A percentile compares a stretch with the other conserved stretches of the same genome.
phyloP scores from a whole-genome alignment of 2,113 vertebrate genomes.

The Corvus cornix region DNA sequence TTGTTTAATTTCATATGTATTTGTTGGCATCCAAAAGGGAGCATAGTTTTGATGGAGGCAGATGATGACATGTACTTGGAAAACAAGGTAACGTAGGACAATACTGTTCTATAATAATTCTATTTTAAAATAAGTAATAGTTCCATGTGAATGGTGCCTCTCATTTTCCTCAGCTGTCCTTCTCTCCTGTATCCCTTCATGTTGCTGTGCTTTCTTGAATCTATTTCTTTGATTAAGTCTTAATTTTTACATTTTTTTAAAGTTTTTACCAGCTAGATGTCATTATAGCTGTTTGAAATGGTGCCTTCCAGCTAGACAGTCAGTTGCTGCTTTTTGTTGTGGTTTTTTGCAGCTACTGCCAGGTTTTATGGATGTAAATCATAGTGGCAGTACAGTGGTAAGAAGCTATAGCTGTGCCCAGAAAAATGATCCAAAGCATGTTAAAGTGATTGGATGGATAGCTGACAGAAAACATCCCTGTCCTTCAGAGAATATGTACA shows the following conservation, averaged over 20 bases:
- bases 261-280: background rate
- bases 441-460: background rate
- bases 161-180: background rate
- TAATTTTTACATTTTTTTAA: background rate
- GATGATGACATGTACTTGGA: background rate
- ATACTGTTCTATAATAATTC: background rate
- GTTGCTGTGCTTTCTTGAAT: background rate
- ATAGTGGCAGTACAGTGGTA: background rate
- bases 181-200: background rate
- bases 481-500: fast-evolving
- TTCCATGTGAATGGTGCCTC: fast-evolving
- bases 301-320: background rate
- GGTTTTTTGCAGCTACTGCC: background rate
- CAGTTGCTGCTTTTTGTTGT: background rate
- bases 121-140: background rate
- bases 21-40: background rate
- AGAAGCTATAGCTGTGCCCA: background rate
- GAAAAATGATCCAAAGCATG: background rate
- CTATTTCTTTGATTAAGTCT: background rate
- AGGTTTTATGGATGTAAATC: background rate
- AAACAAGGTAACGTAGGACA: background rate
- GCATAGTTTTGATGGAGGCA: background rate
- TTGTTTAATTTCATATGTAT: background rate
- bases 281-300: background rate
- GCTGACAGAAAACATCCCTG: background rate